Conservation (phyloP, 2,113 vertebrate species). For the Jacana jacana region DNA sequence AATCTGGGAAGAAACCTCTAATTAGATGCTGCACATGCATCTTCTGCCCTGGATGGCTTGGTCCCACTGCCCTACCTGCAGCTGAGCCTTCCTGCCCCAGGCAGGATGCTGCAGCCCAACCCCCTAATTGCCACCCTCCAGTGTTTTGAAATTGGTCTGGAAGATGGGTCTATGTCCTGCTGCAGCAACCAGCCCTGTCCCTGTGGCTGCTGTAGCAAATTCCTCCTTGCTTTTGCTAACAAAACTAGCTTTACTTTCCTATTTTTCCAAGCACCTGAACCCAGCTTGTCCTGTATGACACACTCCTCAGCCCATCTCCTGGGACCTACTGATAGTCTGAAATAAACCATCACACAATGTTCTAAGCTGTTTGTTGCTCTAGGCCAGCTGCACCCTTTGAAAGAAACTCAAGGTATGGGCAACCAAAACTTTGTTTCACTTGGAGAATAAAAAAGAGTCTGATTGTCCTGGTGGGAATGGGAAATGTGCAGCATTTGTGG, state of each 20-base stretch:
- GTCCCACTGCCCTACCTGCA: neutral
- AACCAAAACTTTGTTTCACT: neutral
- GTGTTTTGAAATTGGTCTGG: rapidly evolving
- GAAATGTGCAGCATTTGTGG: neutral
- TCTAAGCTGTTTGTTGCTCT: neutral
- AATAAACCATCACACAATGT: neutral
- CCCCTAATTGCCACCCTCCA: too few species aligned
- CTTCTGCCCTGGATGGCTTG: neutral
- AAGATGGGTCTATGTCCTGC: neutral
- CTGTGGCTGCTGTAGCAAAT: neutral
- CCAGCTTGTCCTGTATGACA: rapidly evolving
- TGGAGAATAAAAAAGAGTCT: neutral
- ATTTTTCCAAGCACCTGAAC: neutral
- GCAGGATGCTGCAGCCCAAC: neutral
- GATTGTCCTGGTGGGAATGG: neutral
- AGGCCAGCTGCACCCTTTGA: neutral
- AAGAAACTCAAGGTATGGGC: neutral
- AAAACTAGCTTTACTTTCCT: neutral
- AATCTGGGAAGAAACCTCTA: neutral
- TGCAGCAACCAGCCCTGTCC: neutral
- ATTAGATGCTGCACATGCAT: neutral
- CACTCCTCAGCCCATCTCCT: neutral
- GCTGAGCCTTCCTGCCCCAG: neutral
- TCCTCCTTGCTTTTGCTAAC: neutral
- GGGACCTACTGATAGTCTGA: neutral